Base-by-base conservation (phyloP, 2,113 vertebrate species). In the Gobiocypris rarus region DNA sequence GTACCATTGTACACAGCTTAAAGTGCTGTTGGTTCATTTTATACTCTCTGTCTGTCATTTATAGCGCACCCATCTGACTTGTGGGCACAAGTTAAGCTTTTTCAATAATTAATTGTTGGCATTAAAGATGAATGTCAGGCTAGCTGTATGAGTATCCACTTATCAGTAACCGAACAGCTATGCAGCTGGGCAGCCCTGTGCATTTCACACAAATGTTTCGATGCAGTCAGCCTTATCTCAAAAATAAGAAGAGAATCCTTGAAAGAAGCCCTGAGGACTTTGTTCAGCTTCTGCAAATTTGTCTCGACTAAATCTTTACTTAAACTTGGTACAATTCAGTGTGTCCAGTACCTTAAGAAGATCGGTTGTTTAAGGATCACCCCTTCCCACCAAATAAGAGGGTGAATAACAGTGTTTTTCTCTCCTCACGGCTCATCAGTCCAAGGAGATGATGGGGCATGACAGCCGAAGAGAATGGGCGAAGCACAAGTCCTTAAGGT, bases 81-180 rank as follows among this genome's bases (percentile, higher is more conserved):
- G 69, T 79, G 73, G 83, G 74, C 75, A 45, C 56, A 65, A 73
- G 77, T 82, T 78, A 81, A 77, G 70, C 71, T 48, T n/a, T 28
- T 17, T 84, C 43, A 78, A 87, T 84, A 83, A 89, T 82, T 86
- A 54, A 88, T 58, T 31, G 54, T 24, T 31, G 34, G 10, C 87
- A 89, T 89, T 86, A 88, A 91, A 89, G 65, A 90, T 84, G 76
- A 69, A 88, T 58, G 19, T 52, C 24, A 28, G 59, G 76, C 31
- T 63, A 76, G 45, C 14, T 82, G 89, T 88, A 85, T 83, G 70
- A 85, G 34, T 59, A 19, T 65, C 59, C 15, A 19, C 2, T 9
- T 74, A 83, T 87, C 83, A 78, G 82, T 87, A 85, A 76, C 73
- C 63, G 26, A 79, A 67, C 19, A 38, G 45, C 43, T 86, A 38